phyloP scores from a whole-genome alignment of 2,113 vertebrate genomes.

The Raja brachyura region DNA sequence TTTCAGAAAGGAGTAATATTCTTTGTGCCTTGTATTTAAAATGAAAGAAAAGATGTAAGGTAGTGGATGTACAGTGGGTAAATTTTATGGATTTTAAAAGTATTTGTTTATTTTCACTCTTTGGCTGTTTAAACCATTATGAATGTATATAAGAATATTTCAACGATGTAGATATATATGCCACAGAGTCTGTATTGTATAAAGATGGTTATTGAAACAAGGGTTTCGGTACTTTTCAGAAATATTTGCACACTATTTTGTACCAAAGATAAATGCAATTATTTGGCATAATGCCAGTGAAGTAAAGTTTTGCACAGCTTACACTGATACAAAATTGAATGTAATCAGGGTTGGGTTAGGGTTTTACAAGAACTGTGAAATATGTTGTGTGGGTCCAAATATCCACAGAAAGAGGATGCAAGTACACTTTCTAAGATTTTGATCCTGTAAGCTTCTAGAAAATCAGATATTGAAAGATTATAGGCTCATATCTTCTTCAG shows the following conservation, averaged over 20 bases:
- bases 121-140: constrained; percentile 79
- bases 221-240: constrained; percentile 74
- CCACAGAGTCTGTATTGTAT: constrained; percentile 99
- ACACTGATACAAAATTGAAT: constrained; percentile 99
- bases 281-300: constrained; percentile 97
- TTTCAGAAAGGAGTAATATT: constrained; percentile 81
- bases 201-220: constrained; percentile 90
- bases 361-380: constrained; percentile 98
- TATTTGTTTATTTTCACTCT: constrained; percentile 62
- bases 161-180: constrained; percentile 95
- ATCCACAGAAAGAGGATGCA: constrained; percentile 93
- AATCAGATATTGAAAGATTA: constrained; percentile 24
- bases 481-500: constrained; percentile 12
- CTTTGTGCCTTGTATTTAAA: constrained; percentile 96
- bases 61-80: constrained; percentile 48
- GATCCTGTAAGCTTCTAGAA: constrained; percentile 52
- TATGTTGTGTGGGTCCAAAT: constrained; percentile 97
- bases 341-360: constrained; percentile 92
- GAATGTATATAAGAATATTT: constrained; percentile 96
- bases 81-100: constrained; percentile 68
- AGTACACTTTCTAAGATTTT: constrained; percentile 66
- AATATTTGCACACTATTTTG: constrained; percentile 99
- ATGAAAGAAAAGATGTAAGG: constrained; percentile 58
- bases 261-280: constrained; percentile 99
- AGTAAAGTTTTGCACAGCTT: constrained; percentile 99